A percentile compares a stretch with the other conserved stretches of the same genome.
phyloP scores from a whole-genome alignment of 2,113 vertebrate genomes.

The Rhipidura dahli region DNA sequence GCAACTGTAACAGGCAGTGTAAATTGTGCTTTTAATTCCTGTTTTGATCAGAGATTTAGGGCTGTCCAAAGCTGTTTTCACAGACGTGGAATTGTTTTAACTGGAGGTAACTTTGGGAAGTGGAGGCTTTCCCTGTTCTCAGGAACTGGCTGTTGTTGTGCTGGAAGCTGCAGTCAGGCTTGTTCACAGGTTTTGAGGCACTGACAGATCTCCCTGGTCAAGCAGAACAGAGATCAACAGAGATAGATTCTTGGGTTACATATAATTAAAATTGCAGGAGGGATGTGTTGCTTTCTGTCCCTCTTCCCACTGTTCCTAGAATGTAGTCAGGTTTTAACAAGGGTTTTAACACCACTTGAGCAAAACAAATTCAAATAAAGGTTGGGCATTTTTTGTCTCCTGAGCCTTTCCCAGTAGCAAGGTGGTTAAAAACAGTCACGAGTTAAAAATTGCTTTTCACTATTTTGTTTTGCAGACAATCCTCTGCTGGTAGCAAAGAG shows the following conservation, averaged over 20 bases:
- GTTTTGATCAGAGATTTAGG: not conserved
- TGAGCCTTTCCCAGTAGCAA: not conserved
- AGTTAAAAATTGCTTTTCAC: not conserved
- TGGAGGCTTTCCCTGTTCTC: not conserved
- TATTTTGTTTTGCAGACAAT: not conserved
- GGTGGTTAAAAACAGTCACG: not conserved
- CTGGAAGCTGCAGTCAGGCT: not conserved
- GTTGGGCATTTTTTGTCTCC: not conserved
- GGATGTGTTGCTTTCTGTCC: not conserved
- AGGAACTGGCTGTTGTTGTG: not conserved
- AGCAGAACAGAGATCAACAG: not conserved
- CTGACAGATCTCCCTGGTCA: not conserved
- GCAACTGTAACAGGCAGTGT: not conserved
- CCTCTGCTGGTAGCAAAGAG: not conserved
- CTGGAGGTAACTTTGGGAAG: not conserved
- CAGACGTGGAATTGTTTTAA: not conserved
- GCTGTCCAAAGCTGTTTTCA: not conserved
- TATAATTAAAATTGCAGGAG: not conserved
- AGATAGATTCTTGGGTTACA: not conserved
- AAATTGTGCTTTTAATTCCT: not conserved
- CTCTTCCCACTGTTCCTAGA: not conserved
- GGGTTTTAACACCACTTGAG: not conserved
- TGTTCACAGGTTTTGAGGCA: not conserved
- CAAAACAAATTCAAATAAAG: not conserved
- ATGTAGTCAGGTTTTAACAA: not conserved